phyloP scores from a whole-genome alignment of 2,113 vertebrate species.

The Heliornis fulica region DNA sequence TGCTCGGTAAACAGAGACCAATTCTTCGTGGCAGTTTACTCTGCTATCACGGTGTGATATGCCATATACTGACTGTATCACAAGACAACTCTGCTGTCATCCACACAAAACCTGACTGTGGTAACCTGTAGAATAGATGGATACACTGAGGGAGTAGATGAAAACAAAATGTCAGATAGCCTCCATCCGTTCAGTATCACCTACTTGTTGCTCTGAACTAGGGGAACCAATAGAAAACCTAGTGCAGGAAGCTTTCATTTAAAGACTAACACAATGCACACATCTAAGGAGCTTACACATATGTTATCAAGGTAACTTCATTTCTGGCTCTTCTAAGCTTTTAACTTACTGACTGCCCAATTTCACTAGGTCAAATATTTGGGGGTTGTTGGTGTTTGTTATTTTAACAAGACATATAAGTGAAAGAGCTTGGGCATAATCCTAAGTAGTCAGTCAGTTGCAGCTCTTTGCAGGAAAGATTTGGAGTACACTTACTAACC shows the following conservation, averaged over 20 bases:
- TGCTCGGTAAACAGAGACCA: neutral
- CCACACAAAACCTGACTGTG: neutral
- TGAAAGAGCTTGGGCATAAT: neutral
- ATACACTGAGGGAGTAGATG: neutral
- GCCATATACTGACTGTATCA: accelerated
- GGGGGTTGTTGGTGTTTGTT: neutral
- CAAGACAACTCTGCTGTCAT: neutral
- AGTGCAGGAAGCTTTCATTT: neutral
- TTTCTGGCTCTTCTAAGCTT: neutral
- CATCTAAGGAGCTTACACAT: too few species aligned
- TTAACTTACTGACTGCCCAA: neutral
- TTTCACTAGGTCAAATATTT: neutral
- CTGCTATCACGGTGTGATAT: neutral
- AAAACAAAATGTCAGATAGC: neutral
- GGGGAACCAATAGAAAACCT: neutral
- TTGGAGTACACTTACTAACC: neutral
- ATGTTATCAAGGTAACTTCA: neutral
- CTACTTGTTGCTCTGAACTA: neutral
- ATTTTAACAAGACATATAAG: neutral
- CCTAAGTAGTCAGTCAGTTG: neutral
- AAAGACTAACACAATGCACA: neutral
- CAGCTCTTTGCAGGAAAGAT: neutral
- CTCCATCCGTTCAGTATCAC: neutral
- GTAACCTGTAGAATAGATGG: neutral
- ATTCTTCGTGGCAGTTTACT: neutral